Evolutionary conservation across 35 echinoderm and acorn worm species (phyloP).

Genomic region (Apostichopus californicus): DNA sequence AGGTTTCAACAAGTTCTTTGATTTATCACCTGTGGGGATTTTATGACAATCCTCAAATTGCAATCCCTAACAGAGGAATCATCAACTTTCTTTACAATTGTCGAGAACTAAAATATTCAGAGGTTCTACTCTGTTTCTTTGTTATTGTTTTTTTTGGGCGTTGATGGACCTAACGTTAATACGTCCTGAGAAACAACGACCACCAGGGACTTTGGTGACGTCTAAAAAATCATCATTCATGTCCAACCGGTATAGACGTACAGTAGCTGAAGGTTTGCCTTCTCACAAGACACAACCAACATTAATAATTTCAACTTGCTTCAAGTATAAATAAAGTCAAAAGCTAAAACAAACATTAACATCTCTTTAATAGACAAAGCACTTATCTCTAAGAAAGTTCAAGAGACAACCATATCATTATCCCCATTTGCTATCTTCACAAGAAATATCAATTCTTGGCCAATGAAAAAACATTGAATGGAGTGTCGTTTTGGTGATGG

Average conservation of each 20-base stretch:
- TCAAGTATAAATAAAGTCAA: neutral
- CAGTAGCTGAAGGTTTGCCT: neutral
- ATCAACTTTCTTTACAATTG: neutral
- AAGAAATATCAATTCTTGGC: too few species aligned
- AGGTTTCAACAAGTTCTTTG: neutral
- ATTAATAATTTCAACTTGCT: neutral
- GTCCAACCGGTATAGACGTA: neutral
- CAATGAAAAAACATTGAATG: too few species aligned
- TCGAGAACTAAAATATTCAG: too few species aligned
- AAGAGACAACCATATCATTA: too few species aligned
- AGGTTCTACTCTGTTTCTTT: neutral
- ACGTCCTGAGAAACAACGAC: neutral
- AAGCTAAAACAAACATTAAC: neutral
- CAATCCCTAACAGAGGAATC: neutral
- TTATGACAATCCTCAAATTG: neutral
- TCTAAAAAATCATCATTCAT: neutral
- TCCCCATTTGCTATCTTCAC: too few species aligned
- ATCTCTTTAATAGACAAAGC: neutral
- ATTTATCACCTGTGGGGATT: neutral
- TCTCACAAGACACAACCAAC: neutral
- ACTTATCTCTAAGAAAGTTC: too few species aligned
- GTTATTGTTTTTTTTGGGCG: neutral
- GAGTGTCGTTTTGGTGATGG: too few species aligned
- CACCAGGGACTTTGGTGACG: neutral
- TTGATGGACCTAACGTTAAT: neutral